Conservation (phyloP, 2,113 vertebrate genomes). For the Zosterops hypoxanthus region DNA sequence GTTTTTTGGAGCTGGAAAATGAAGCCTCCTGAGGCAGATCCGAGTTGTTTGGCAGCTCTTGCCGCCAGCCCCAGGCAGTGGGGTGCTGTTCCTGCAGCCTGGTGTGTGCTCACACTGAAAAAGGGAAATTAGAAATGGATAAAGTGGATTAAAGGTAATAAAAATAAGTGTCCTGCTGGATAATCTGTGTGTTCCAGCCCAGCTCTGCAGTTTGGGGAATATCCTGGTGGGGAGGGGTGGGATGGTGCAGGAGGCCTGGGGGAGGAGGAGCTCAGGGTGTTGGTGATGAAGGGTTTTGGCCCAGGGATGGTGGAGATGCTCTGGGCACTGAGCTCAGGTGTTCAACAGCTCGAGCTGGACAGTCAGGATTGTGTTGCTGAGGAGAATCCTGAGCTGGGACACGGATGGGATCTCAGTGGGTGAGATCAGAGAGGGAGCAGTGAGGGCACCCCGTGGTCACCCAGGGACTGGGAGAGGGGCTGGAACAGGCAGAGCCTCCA, state of each 20-base stretch:
- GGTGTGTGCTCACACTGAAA: not conserved
- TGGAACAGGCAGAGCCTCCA: not conserved
- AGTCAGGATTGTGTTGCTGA: fast-evolving
- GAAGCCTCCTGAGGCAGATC: not conserved
- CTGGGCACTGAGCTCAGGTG: not conserved
- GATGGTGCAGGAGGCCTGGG: not conserved
- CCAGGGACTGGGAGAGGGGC: not conserved
- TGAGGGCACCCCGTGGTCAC: not conserved
- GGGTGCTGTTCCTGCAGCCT: not conserved
- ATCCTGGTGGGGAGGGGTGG: not conserved
- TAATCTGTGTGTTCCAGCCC: not conserved
- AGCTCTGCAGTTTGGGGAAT: not conserved
- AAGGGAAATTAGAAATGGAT: constrained; percentile 38
- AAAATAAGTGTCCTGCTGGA: not conserved
- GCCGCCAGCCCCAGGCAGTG: not conserved
- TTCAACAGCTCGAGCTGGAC: not conserved
- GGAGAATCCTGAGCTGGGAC: not conserved
- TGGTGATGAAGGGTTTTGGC: not conserved
- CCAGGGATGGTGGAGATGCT: fast-evolving
- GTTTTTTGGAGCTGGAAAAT: not conserved
- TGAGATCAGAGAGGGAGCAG: not conserved
- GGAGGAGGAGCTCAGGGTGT: not conserved
- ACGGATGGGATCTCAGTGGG: not conserved
- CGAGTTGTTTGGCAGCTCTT: not conserved
- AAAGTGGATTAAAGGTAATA: constrained; percentile 39